A percentile compares a stretch with the other conserved stretches of the same genome.
Evolutionary conservation across 2,797 vertebrate species (phyloP).

Genomic region (Heteromormyrus szaboi): DNA sequence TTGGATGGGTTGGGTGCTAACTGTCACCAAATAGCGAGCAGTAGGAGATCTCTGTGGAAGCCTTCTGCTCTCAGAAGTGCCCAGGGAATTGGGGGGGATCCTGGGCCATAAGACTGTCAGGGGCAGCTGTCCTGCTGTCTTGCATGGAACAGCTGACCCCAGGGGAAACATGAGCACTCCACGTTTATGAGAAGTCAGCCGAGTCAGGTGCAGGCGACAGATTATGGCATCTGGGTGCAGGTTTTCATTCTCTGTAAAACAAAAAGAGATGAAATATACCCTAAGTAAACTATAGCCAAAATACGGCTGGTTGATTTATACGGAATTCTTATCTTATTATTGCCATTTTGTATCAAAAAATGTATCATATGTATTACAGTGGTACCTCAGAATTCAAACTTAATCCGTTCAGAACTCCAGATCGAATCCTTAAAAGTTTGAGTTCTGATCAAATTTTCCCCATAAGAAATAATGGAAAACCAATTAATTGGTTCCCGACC

Average conservation of each 20-base stretch:
- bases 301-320: background rate
- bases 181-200: background rate
- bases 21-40: background rate
- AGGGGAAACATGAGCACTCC: background rate
- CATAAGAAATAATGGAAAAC: no score
- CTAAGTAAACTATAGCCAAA: background rate
- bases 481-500: no score
- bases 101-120: background rate
- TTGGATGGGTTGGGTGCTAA: background rate
- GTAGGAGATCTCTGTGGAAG: background rate
- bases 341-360: no score
- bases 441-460: no score
- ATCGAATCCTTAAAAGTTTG: no score
- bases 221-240: background rate
- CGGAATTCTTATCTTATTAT: background rate
- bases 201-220: background rate
- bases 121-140: background rate
- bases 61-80: background rate
- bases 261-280: background rate
- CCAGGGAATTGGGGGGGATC: background rate
- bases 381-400: no score
- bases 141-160: background rate
- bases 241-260: background rate
- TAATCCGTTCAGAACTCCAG: no score
- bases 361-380: background rate